Conservation (phyloP, 2,888 invertebrate species). For the Drosophila subquinaria region DNA sequence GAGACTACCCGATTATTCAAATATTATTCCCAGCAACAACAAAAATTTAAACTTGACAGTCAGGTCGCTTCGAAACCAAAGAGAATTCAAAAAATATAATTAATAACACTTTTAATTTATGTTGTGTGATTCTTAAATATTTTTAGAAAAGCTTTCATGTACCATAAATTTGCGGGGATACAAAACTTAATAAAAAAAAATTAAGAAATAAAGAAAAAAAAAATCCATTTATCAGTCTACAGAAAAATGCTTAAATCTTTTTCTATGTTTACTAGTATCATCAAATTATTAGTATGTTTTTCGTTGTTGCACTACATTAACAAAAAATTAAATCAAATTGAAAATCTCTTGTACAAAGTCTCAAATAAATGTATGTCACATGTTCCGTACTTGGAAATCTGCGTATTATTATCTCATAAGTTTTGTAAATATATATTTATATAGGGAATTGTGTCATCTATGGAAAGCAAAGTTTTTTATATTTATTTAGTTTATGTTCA, state of each 20-base stretch:
- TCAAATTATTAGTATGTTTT: slow-evolving; percentile 16
- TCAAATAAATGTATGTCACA: slow-evolving; percentile 15
- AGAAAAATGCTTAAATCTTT: not conserved
- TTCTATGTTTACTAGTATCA: slow-evolving; percentile 19
- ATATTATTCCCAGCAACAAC: slow-evolving; percentile 28
- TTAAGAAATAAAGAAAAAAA: not conserved
- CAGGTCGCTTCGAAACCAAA: not conserved
- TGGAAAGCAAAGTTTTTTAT: slow-evolving; percentile 28
- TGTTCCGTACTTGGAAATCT: slow-evolving; percentile 17
- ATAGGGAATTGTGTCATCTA: slow-evolving; percentile 34
- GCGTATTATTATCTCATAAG: slow-evolving; percentile 28
- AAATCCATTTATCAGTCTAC: not conserved
- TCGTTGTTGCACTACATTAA: slow-evolving; percentile 34
- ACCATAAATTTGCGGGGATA: not conserved
- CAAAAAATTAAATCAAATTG: slow-evolving; percentile 21
- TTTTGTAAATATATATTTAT: not conserved
- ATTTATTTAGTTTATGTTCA: slow-evolving; percentile 12
- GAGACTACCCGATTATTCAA: slow-evolving; percentile 18
- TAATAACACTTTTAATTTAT: slow-evolving; percentile 1
- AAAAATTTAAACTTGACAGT: slow-evolving; percentile 42
- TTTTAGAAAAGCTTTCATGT: not conserved
- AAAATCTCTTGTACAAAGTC: slow-evolving; percentile 9
- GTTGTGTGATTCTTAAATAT: not conserved
- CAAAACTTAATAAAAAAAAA: not conserved
- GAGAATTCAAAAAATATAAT: slow-evolving; percentile 20